These are phyloP conservation scores for human (Homo sapiens) DNA, from an alignment of 2,113 vertebrate species.

Conservation along the genomic window DNA sequence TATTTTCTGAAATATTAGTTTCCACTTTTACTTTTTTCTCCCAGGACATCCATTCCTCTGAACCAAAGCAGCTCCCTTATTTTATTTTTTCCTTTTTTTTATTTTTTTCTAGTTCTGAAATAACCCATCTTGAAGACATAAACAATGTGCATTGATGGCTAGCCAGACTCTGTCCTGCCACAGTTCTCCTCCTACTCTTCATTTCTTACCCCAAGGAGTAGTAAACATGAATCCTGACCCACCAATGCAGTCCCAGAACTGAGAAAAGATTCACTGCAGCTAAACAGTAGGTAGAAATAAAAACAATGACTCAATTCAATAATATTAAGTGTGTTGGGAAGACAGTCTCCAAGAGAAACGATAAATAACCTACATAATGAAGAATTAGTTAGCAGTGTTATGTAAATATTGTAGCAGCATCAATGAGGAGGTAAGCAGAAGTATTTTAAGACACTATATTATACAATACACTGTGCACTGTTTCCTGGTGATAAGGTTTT, in stretches of 20 bases:
- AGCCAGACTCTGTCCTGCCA: constrained; percentile 56
- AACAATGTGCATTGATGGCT: constrained; percentile 70
- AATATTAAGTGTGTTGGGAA: constrained; percentile 65
- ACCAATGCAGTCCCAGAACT: constrained; percentile 26
- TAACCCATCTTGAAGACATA: constrained; percentile 68
- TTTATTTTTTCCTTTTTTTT: constrained; percentile 36
- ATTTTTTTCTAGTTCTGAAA: constrained; percentile 62
- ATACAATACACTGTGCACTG: constrained; percentile 69
- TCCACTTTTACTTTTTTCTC: constrained; percentile 75
- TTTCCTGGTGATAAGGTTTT: constrained; percentile 75
- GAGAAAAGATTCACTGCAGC: constrained; percentile 44
- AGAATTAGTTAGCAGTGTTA: constrained; percentile 80
- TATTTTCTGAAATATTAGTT: constrained; percentile 77
- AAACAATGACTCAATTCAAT: constrained; percentile 69
- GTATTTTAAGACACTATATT: constrained; percentile 77
- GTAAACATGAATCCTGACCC: constrained; percentile 64
- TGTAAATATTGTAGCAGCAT: constrained; percentile 72
- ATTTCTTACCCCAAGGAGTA: constrained; percentile 51
- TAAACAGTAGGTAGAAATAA: constrained; percentile 63
- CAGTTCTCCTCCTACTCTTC: constrained; percentile 52
- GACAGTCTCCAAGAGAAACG: constrained; percentile 59
- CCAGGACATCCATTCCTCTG: constrained; percentile 66
- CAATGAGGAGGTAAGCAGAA: constrained; percentile 77
- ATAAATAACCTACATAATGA: constrained; percentile 74
- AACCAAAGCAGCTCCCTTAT: constrained; percentile 68